A percentile compares a stretch with the other conserved stretches of the same genome.
Conservation (phyloP, 2,888 invertebrate species). For the Eupithecia subfuscata region DNA sequence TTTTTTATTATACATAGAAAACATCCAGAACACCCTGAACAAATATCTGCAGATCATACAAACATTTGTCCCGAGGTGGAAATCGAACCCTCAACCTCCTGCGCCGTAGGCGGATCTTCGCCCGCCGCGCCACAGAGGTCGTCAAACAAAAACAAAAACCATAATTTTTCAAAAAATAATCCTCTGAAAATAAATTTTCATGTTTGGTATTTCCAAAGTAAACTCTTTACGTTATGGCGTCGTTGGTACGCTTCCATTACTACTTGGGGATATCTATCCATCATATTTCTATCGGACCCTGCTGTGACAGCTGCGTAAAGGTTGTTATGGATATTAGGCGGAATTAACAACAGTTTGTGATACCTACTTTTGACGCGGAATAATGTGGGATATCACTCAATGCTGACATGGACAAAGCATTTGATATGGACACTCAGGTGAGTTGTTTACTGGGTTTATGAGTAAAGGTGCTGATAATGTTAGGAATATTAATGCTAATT, state of each 20-base stretch:
- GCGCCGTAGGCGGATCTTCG: too few relatives aligned
- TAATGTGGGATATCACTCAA: constrained; percentile 68
- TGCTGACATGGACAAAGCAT: constrained; percentile 47
- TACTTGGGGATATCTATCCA: constrained; percentile 72
- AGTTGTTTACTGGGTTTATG: constrained; percentile 3
- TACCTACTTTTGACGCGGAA: constrained; percentile 71
- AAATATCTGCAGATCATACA: too few relatives aligned
- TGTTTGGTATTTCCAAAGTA: constrained; percentile 34
- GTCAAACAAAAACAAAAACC: too few relatives aligned
- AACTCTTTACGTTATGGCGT: constrained; percentile 50
- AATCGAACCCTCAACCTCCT: too few relatives aligned
- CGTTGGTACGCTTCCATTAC: constrained; percentile 59
- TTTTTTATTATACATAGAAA: too few relatives aligned
- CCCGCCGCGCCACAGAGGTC: too few relatives aligned
- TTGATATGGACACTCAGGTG: constrained; percentile 29
- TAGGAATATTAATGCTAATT: not conserved
- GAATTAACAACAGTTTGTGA: constrained; percentile 80
- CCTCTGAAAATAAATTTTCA: constrained; percentile 7
- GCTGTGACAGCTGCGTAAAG: constrained; percentile 75
- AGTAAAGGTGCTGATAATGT: not conserved
- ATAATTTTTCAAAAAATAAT: constrained; percentile 19
- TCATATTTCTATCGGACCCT: constrained; percentile 77
- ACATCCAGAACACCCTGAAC: too few relatives aligned
- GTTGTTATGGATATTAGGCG: constrained; percentile 77
- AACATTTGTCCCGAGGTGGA: too few relatives aligned